Conservation (phyloP, 2,888 invertebrate species). For the Steinernema carpocapsae region DNA sequence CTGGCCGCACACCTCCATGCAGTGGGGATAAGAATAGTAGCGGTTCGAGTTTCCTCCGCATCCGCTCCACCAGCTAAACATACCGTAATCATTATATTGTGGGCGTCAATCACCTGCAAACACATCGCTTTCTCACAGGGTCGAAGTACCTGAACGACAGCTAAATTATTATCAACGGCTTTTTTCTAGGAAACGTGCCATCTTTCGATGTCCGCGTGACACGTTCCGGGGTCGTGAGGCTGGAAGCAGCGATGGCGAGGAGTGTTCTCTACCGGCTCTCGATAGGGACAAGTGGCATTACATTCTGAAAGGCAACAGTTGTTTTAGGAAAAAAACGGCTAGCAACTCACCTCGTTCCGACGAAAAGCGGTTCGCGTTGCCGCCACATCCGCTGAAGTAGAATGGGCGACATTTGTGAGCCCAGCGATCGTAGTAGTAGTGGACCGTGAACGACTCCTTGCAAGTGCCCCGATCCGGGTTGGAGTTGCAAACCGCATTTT, state of each 20-base stretch:
- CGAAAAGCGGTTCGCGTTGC: constrained; percentile 57
- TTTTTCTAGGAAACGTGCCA: constrained; percentile 41
- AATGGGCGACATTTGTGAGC: constrained; percentile 58
- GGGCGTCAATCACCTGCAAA: constrained; percentile 47
- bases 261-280: constrained; percentile 42
- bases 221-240: constrained; percentile 56
- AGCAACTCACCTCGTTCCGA: constrained; percentile 50
- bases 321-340: not conserved
- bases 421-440: constrained; percentile 60
- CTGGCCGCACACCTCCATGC: constrained; percentile 59
- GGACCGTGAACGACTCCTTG: constrained; percentile 50
- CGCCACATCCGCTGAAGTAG: constrained; percentile 59
- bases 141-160: constrained; percentile 47
- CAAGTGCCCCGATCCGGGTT: constrained; percentile 60
- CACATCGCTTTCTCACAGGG: constrained; percentile 52
- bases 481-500: constrained; percentile 56
- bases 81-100: not conserved
- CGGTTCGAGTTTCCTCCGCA: constrained; percentile 60
- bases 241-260: constrained; percentile 53
- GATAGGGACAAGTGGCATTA: constrained; percentile 49
- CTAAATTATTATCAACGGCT: no score
- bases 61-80: constrained; percentile 56
- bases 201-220: constrained; percentile 56
- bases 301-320: constrained; percentile 50
- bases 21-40: constrained; percentile 59